These are phyloP conservation scores for Zoanthus gigantus DNA, from an alignment of 92 coral and sea anemone species.

Conservation along the genomic window DNA sequence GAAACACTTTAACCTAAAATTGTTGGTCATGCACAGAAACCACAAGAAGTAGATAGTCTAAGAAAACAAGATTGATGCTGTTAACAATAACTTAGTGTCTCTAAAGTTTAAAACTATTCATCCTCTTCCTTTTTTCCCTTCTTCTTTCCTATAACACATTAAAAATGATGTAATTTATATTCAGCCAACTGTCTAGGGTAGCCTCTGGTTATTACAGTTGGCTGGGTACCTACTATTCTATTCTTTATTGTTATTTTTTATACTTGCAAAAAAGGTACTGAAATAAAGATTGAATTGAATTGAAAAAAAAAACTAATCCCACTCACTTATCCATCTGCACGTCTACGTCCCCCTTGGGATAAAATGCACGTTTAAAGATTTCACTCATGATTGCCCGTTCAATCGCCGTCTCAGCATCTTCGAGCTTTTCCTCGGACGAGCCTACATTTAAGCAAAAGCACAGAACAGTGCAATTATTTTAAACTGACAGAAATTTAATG, in stretches of 20 bases:
- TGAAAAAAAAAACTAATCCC: background rate
- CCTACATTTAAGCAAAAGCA: slow-evolving; percentile 42
- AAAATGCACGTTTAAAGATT: slow-evolving; percentile 85
- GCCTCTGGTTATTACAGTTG: too few relatives aligned
- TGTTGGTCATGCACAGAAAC: too few relatives aligned
- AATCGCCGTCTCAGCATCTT: slow-evolving; percentile 75
- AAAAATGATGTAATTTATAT: too few relatives aligned
- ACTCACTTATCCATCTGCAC: slow-evolving; percentile 85
- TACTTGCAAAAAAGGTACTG: too few relatives aligned
- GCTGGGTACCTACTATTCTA: background rate
- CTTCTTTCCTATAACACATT: too few relatives aligned
- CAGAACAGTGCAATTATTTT: background rate
- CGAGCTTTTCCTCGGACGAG: slow-evolving; percentile 78
- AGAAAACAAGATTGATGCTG: too few relatives aligned
- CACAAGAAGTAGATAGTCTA: too few relatives aligned
- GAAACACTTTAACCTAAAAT: too few relatives aligned
- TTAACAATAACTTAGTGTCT: too few relatives aligned
- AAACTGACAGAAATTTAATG: too few relatives aligned
- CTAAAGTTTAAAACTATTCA: too few relatives aligned
- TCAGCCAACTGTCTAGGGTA: background rate
- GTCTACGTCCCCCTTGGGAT: slow-evolving; percentile 94
- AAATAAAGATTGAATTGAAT: background rate
- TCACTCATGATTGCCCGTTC: slow-evolving; percentile 92
- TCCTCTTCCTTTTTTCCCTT: too few relatives aligned
- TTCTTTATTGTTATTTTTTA: background rate